A percentile compares a stretch with the other conserved stretches of the same genome.
Conservation (phyloP, 2,113 vertebrate species). For the Varanus salvator region DNA sequence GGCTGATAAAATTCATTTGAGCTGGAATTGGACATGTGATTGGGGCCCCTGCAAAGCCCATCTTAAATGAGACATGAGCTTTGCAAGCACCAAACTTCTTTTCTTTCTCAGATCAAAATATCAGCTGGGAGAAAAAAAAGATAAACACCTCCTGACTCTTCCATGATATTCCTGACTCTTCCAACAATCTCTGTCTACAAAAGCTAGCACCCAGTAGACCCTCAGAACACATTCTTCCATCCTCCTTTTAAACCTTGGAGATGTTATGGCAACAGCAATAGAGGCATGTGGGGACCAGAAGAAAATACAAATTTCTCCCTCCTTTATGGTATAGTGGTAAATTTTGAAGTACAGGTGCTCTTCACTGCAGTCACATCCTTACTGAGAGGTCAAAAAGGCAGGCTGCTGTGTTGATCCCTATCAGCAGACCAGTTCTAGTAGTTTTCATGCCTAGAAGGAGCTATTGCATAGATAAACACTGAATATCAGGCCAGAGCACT, state of each 20-base stretch:
- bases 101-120: not conserved
- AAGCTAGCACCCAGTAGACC: not conserved
- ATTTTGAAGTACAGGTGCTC: too few relatives aligned
- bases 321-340: too few relatives aligned
- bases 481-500: too few relatives aligned
- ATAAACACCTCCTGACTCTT: not conserved
- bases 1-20: not conserved
- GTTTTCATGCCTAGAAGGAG: too few relatives aligned
- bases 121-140: not conserved
- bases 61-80: not conserved
- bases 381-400: too few relatives aligned
- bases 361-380: too few relatives aligned
- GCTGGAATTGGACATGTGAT: not conserved
- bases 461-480: too few relatives aligned
- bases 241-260: not conserved
- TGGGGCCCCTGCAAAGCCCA: not conserved
- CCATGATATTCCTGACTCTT: not conserved
- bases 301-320: not conserved
- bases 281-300: not conserved
- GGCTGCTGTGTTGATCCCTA: too few relatives aligned
- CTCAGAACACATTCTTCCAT: too few relatives aligned
- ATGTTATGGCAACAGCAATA: not conserved
- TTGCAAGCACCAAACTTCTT: not conserved
- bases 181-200: not conserved
- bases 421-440: too few relatives aligned